Percentiles rank a stretch among this genome's conserved stretches.
phyloP scores from a whole-genome alignment of 2,113 vertebrate genomes.

The Gnathochromis pfefferi region DNA sequence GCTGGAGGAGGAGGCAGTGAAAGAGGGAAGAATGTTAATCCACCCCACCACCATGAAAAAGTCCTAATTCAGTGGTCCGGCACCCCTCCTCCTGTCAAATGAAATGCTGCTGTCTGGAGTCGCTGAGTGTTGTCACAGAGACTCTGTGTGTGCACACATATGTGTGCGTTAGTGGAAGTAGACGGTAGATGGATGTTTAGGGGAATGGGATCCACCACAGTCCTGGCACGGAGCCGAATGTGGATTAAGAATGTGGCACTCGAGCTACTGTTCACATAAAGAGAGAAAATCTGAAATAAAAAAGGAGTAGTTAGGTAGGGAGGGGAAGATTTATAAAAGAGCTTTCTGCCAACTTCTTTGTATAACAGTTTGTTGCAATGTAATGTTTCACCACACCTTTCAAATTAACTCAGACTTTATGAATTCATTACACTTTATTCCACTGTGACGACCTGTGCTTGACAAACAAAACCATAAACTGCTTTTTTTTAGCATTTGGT shows the following conservation, averaged over 20 bases:
- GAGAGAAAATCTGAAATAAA: not conserved
- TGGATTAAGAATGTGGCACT: slow-evolving; percentile 36
- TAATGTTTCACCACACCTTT: not conserved
- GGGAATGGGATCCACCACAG: slow-evolving; percentile 48
- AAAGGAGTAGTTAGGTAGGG: not conserved
- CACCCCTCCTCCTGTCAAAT: slow-evolving; percentile 52
- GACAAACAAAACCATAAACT: slow-evolving; percentile 35
- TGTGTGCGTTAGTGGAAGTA: not conserved
- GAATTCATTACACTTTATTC: slow-evolving; percentile 26
- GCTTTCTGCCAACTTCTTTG: not conserved
- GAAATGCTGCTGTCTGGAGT: slow-evolving; percentile 43
- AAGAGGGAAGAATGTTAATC: slow-evolving; percentile 71
- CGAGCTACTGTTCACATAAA: slow-evolving; percentile 26
- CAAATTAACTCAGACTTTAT: not conserved
- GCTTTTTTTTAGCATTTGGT: not conserved
- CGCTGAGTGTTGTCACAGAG: slow-evolving; percentile 11
- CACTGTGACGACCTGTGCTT: not conserved
- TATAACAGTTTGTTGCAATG: not conserved
- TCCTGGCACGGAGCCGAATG: slow-evolving; percentile 26
- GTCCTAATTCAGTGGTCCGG: slow-evolving; percentile 37
- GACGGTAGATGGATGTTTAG: not conserved
- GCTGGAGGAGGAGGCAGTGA: slow-evolving; percentile 18
- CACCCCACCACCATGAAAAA: slow-evolving; percentile 26
- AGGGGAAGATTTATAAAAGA: not conserved
- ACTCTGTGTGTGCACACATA: not conserved